Percentiles rank a stretch among this genome's conserved stretches.
These are phyloP conservation scores for Takifugu bimaculatus DNA, from an alignment of 2,113 vertebrate species.

Conservation along the genomic window DNA sequence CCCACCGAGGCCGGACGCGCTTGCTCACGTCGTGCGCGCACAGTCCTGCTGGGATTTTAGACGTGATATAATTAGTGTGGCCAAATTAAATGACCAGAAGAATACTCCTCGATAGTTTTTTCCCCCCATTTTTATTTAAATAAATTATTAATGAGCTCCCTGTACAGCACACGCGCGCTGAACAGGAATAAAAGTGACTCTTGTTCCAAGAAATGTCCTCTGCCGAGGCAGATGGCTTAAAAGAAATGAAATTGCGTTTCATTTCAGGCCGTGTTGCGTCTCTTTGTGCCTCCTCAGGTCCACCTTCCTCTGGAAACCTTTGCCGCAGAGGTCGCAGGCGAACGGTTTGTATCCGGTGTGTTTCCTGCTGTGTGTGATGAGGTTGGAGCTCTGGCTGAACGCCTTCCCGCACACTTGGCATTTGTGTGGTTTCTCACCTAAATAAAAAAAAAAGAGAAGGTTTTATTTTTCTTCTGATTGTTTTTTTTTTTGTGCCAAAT, in stretches of 20 bases:
- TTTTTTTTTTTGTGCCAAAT: no score
- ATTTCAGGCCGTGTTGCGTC: constrained; percentile 94
- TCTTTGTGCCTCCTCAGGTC: constrained; percentile 95
- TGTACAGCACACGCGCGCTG: not conserved
- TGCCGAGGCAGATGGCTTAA: not conserved
- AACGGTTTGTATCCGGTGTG: constrained; percentile 99
- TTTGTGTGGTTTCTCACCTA: constrained; percentile 98
- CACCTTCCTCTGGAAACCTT: constrained; percentile 97
- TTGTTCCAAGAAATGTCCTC: constrained; percentile 10
- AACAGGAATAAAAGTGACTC: no score
- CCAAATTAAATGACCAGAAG: not conserved
- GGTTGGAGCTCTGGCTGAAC: constrained; percentile 98
- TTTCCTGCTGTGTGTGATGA: constrained; percentile 97
- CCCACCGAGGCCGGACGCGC: no score
- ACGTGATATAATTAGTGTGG: not conserved
- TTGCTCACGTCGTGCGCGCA: no score
- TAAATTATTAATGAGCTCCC: not conserved
- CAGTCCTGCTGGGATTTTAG: not conserved
- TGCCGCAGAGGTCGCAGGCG: constrained; percentile 92
- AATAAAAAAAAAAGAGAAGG: constrained; percentile 4
- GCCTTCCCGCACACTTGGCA: constrained; percentile 99
- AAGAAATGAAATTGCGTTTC: constrained; percentile 41
- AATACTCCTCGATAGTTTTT: not conserved
- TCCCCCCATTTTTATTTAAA: not conserved
- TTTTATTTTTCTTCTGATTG: no score